A percentile compares a stretch with the other conserved stretches of the same genome.
Evolutionary conservation across 2,888 invertebrate genomes (phyloP).

Genomic region (Monopis laevigella): DNA sequence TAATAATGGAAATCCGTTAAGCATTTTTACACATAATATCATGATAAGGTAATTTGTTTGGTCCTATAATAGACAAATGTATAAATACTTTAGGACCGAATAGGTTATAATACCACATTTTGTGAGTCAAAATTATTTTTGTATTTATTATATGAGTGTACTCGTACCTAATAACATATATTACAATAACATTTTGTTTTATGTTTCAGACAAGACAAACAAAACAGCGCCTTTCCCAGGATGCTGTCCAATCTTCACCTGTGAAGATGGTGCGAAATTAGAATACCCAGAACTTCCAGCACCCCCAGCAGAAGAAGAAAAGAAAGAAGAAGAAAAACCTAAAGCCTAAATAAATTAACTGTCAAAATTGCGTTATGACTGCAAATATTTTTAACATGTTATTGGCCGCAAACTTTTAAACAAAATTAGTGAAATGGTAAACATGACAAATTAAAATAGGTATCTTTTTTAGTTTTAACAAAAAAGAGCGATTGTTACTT

Average conservation of each 20-base stretch:
- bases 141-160: too few species aligned
- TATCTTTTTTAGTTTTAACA: background rate
- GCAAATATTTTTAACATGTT: too few species aligned
- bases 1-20: too few species aligned
- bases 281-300: conserved; percentile 84
- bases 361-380: background rate
- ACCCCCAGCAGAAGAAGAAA: conserved; percentile 46
- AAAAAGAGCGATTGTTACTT: background rate
- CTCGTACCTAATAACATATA: too few species aligned
- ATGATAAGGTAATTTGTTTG: too few species aligned
- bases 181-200: too few species aligned
- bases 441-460: conserved; percentile 2
- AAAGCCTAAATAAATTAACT: conserved; percentile 37
- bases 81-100: too few species aligned
- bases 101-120: too few species aligned
- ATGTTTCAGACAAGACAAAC: conserved; percentile 80
- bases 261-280: conserved; percentile 84
- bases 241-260: conserved; percentile 87
- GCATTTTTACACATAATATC: too few species aligned
- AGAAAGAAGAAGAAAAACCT: conserved; percentile 40
- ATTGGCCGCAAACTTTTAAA: background rate
- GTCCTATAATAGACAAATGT: too few species aligned
- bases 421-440: background rate
- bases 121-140: too few species aligned
- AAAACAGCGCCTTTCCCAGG: conserved; percentile 88